These are phyloP conservation scores for Eidolon dupreanum DNA, from an alignment of 2,797 vertebrate genomes.

Conservation along the genomic window DNA sequence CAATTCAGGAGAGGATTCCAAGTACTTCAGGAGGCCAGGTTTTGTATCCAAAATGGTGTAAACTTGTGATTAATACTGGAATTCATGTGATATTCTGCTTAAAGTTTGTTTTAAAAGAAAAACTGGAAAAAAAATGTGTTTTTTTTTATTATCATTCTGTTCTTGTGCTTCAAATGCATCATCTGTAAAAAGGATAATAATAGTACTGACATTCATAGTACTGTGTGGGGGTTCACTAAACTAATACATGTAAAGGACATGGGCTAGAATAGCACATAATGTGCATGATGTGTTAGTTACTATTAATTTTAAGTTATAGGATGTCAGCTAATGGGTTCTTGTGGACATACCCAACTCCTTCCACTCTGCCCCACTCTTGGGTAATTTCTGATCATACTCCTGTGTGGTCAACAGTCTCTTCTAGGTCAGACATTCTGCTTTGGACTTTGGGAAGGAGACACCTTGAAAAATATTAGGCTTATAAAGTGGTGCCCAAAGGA, in stretches of 20 bases:
- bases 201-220: background rate
- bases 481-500: background rate
- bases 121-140: background rate
- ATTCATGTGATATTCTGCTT: background rate
- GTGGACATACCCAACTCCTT: background rate
- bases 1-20: background rate
- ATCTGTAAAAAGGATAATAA: background rate
- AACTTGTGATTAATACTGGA: background rate
- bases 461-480: background rate
- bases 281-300: background rate
- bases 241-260: background rate
- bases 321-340: background rate
- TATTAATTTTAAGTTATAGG: background rate
- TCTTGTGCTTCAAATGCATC: background rate
- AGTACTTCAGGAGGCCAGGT: background rate
- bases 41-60: background rate
- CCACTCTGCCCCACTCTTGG: background rate
- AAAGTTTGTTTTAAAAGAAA: background rate
- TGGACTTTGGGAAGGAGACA: background rate
- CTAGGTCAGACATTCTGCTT: background rate
- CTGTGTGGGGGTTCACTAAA: background rate
- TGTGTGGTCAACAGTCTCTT: background rate
- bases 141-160: background rate
- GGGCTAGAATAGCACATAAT: background rate
- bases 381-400: background rate